Evolutionary conservation across 2,888 invertebrate species (phyloP), one percentile per base, ranked within the genome.

Genomic region (Phortica okadai): DNA sequence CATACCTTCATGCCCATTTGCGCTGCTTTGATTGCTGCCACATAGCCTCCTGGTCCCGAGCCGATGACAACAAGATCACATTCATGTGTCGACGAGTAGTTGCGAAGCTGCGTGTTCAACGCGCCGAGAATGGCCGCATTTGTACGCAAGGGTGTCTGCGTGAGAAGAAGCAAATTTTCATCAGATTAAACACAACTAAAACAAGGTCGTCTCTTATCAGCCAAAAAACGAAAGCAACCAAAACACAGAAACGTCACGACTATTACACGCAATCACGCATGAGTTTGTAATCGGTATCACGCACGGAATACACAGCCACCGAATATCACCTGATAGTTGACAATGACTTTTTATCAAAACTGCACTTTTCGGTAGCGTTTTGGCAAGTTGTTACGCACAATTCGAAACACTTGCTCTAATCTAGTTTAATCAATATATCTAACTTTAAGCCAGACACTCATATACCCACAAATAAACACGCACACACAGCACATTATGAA

Each of bases 1-100:
- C 56, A 76, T 92, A 97, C 97, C 93, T 99, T 99, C 93, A 99
- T 94, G 81, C 99, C 99, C 85, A 99, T 93, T 91, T 99, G 99
- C 56, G 99, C 96, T 75, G 99, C 99, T 93, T 99, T 99, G 85
- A 99, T 99, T 41, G 99, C 96, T 77, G 99, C 99, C 74, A 99
- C 99, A 94, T 99, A 99, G 79, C 99, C 99, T 81, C 99, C 99
- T 82, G 99, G 99, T 77, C 99, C 99, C 69, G 98, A 95, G 50
- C 99, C 99, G 88, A 99, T 98, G 5, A 99, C 99, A 66, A 99
- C 98, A 83, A 99, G 90, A 92, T 99, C 99, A 41, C 96, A 97
- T 86, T 98, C 97, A 90, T 95, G 93, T 74, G 94, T 93, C 70
- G 94, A 93, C 6, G 96, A 94, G 90, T 96, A 97, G 76, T 93